A percentile compares a stretch with the other conserved stretches of the same genome.
Conservation (phyloP, 2,113 vertebrate genomes). For the Nerophis ophidion region DNA sequence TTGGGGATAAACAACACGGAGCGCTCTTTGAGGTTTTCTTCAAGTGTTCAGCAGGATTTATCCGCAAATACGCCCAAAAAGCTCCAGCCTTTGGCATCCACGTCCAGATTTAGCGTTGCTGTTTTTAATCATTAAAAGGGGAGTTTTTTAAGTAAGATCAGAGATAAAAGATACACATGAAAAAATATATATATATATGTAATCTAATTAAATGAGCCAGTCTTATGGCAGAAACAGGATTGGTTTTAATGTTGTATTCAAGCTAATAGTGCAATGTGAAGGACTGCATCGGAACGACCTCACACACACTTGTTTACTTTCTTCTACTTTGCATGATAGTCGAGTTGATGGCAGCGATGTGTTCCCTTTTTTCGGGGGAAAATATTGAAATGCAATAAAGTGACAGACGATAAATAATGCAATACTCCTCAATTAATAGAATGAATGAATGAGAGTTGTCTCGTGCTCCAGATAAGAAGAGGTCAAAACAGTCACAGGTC, state of each 20-base stretch:
- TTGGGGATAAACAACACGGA: background rate
- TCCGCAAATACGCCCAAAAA: background rate
- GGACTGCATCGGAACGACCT: conserved; percentile 10
- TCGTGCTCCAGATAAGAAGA: conserved; percentile 3
- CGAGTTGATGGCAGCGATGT: background rate
- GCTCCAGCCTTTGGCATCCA: background rate
- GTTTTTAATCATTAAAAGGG: conserved; percentile 35
- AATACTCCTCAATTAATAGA: background rate
- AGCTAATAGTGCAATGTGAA: conserved; percentile 20
- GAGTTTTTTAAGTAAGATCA: conserved; percentile 35
- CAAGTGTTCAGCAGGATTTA: background rate
- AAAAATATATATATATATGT: background rate
- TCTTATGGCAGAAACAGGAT: conserved; percentile 14
- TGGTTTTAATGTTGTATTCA: conserved; percentile 14
- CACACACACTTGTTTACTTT: background rate
- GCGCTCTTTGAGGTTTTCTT: background rate
- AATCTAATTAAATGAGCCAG: conserved; percentile 11
- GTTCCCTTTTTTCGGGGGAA: background rate
- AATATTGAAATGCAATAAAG: background rate
- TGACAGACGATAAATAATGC: conserved; percentile 3
- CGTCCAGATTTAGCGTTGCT: background rate
- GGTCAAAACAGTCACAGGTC: conserved; percentile 12
- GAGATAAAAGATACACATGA: background rate
- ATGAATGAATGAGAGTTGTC: conserved; percentile 8
- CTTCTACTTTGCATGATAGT: background rate